These are phyloP conservation scores for Sebastes minor DNA, from an alignment of 2,797 vertebrate genomes.

Conservation along the genomic window DNA sequence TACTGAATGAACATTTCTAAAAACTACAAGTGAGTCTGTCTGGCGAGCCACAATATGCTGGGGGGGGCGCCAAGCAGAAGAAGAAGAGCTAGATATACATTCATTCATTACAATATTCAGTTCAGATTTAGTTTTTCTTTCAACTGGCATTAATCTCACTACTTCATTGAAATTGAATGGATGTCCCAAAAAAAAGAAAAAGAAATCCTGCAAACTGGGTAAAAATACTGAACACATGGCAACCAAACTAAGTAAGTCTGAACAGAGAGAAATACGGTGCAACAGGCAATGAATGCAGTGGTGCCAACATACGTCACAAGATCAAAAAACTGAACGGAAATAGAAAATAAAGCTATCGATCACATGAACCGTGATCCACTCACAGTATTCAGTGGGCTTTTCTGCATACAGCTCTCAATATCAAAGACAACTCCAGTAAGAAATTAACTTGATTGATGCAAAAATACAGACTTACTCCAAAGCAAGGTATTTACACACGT, in stretches of 20 bases:
- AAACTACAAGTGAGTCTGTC: conserved; percentile 20
- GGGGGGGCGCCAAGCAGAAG: conserved; percentile 4
- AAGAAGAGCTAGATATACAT: conserved; percentile 65
- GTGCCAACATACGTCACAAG: conserved; percentile 79
- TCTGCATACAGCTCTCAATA: conserved; percentile 83
- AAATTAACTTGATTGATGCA: conserved; percentile 88
- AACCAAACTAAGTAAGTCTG: conserved; percentile 82
- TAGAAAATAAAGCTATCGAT: conserved; percentile 82
- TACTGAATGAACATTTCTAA: conserved; percentile 18
- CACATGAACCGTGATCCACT: conserved; percentile 81
- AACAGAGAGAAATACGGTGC: conserved; percentile 9
- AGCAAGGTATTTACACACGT: conserved; percentile 86
- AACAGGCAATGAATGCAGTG: conserved; percentile 77
- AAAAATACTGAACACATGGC: conserved; percentile 67
- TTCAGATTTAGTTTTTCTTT: conserved; percentile 20
- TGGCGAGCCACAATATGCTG: neutral
- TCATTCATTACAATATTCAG: conserved; percentile 46
- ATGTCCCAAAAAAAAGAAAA: neutral
- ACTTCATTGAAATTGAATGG: conserved; percentile 18
- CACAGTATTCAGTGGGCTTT: conserved; percentile 90
- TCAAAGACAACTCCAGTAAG: conserved; percentile 88
- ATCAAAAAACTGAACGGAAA: conserved; percentile 68
- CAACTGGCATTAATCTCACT: conserved; percentile 29
- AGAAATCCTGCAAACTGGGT: neutral
- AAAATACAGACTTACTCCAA: conserved; percentile 89